Base-by-base conservation (phyloP, 2,113 vertebrate genomes). In the Ophthalmolycus amberensis region DNA sequence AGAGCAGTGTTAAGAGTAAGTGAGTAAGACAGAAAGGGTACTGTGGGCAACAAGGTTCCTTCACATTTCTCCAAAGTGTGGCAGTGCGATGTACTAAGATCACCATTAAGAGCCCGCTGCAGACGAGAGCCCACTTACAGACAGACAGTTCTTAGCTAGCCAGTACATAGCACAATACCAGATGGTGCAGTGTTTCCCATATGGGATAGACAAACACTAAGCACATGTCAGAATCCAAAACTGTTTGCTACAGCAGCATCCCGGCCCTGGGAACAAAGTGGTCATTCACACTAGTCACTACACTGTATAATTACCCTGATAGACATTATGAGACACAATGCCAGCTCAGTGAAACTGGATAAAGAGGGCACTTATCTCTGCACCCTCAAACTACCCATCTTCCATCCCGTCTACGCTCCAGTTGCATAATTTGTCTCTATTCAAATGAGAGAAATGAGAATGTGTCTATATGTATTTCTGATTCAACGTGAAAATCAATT, bases 321-420 rank as follows among this genome's bases (percentile, higher is more conserved):
- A 94, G 96, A 96, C 95, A 96, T 95, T 94, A 96, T 93, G 94
- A 95, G 95, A 96, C 96, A 98, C 96, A 97, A 96, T 97, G 96
- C 95, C 94, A 96, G 91, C 95, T 95, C 96, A 97, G 96, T 97
- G 86, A 95, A 85, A 94, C 92, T 93, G 93, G 93, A 98, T 97
- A 96, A 98, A 98, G 94, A 95, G 95, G 95, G 95, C 95, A 94
- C 96, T 98, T 97, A 96, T 97, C 95, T 95, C 94, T 95, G 94
- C 92, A 77, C 78, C 89, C 90, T 86, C 94, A 96, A 84, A 87
- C 80, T 82, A 84, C 84, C 80, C 82, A 82, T 91, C 84, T 88
- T 89, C 89, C 77, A 86, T 85, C 72, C 82, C 27, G 58, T 88
- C 85, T 88, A 79, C 50, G 76, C 87, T 81, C 44, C 64, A 75